These are phyloP conservation scores for Kryptolebias ocellatus DNA, from an alignment of 2,797 vertebrate genomes.

Conservation along the genomic window DNA sequence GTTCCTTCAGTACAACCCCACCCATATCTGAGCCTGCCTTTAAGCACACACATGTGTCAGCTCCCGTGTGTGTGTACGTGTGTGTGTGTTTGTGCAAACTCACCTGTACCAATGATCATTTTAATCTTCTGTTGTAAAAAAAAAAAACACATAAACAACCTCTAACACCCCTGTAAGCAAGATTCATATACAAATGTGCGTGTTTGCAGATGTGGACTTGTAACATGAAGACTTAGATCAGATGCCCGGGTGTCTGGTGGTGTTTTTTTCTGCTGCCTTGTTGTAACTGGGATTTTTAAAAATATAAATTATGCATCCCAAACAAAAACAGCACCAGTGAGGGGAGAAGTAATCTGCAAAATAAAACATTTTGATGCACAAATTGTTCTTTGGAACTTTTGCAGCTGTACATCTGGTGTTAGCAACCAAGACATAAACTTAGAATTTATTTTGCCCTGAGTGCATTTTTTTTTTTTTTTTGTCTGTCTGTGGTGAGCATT, in stretches of 20 bases:
- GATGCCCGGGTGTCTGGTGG: constrained; percentile 58
- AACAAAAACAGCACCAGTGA: constrained; percentile 26
- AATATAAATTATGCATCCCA: constrained; percentile 24
- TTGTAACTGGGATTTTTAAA: constrained; percentile 32
- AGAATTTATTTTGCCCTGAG: background rate
- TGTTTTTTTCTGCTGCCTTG: constrained; percentile 21
- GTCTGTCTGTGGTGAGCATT: background rate
- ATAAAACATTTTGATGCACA: constrained; percentile 27
- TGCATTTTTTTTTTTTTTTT: background rate
- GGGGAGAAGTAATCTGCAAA: constrained; percentile 30
- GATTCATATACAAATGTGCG: constrained; percentile 48
- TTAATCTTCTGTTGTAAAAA: constrained; percentile 42
- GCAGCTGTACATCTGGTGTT: constrained; percentile 13
- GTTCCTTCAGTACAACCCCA: constrained; percentile 66
- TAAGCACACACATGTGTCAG: constrained; percentile 32
- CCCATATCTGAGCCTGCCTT: constrained; percentile 47
- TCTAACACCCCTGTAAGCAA: constrained; percentile 51
- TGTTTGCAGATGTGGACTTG: constrained; percentile 70
- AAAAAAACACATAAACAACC: constrained; percentile 41
- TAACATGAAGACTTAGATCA: constrained; percentile 62
- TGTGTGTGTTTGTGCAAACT: constrained; percentile 24
- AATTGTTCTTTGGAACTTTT: constrained; percentile 15
- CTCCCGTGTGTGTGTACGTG: constrained; percentile 30
- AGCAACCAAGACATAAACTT: constrained; percentile 18
- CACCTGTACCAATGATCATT: constrained; percentile 51